phyloP scores from a whole-genome alignment of 2,888 invertebrate species.

The Eurytoma adleriae region DNA sequence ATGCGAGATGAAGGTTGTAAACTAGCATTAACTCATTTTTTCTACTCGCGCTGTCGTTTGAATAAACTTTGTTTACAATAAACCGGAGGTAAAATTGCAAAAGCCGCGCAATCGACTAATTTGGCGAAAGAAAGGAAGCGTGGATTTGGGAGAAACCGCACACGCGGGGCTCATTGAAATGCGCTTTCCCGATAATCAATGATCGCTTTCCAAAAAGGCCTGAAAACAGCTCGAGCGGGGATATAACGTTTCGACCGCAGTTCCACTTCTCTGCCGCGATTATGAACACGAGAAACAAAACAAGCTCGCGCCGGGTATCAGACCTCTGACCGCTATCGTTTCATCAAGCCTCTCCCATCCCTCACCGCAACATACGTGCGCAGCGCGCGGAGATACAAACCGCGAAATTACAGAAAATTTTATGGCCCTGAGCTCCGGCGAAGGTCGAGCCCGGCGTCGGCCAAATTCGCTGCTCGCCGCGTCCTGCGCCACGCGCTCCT shows the following conservation, averaged over 20 bases:
- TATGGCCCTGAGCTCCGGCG: not conserved
- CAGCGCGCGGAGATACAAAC: conserved; percentile 19
- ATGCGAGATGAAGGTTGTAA: too few relatives aligned
- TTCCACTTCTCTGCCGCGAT: conserved; percentile 17
- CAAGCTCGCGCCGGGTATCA: conserved; percentile 9
- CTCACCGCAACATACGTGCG: conserved; percentile 24
- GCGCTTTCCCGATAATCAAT: conserved; percentile 26
- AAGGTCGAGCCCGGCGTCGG: not conserved
- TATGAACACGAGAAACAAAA: conserved; percentile 35
- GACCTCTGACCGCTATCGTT: conserved; percentile 44
- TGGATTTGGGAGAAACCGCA: not conserved
- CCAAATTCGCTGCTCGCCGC: not conserved
- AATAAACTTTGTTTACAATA: too few relatives aligned
- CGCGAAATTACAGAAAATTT: conserved; percentile 52
- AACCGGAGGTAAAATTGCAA: too few relatives aligned
- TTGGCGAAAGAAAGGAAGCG: not conserved
- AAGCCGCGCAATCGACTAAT: too few relatives aligned
- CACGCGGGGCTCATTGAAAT: not conserved
- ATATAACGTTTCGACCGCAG: conserved; percentile 30
- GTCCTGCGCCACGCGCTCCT: not conserved
- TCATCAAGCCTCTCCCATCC: conserved; percentile 44
- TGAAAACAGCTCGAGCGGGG: not conserved
- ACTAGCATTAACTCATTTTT: too few relatives aligned
- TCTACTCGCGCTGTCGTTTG: too few relatives aligned
- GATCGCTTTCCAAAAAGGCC: conserved; percentile 19